Percentiles rank a stretch among this genome's conserved stretches.
Evolutionary conservation across 2,113 vertebrate genomes (phyloP).

Genomic region (Aviceda subcristata): DNA sequence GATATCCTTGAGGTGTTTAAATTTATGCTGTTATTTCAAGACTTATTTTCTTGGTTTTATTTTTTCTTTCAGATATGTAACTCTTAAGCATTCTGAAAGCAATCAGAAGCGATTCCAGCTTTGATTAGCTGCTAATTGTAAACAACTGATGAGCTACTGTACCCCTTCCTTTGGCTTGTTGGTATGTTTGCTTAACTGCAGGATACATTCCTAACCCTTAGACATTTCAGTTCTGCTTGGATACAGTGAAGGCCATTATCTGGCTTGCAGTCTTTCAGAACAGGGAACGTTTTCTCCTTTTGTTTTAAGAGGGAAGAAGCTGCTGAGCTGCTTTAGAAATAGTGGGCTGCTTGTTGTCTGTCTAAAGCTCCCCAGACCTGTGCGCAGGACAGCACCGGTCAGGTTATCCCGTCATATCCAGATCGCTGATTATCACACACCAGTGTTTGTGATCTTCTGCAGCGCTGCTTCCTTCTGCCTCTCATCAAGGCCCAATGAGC

Average conservation of each 20-base stretch:
- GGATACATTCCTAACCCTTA: not conserved
- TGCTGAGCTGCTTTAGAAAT: slow-evolving; percentile 44
- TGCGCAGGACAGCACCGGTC: slow-evolving; percentile 27
- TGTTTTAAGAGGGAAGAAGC: slow-evolving; percentile 38
- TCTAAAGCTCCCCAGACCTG: slow-evolving; percentile 17
- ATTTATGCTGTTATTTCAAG: not conserved
- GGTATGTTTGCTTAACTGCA: not conserved
- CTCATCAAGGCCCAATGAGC: slow-evolving; percentile 82
- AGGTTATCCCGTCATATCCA: slow-evolving; percentile 48
- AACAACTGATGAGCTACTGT: not conserved
- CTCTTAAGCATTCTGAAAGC: not conserved
- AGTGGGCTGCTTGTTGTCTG: not conserved
- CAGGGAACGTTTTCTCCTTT: not conserved
- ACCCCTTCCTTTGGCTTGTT: not conserved
- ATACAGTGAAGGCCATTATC: not conserved
- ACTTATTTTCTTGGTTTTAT: not conserved
- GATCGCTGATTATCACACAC: slow-evolving; percentile 73
- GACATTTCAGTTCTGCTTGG: not conserved
- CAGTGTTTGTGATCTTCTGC: slow-evolving; percentile 70
- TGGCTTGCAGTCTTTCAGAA: not conserved
- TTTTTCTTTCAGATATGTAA: not conserved
- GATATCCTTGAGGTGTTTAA: not conserved
- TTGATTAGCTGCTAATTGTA: not conserved
- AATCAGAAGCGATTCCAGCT: not conserved
- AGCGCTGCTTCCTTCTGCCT: slow-evolving; percentile 70